Percentiles rank a stretch among this genome's conserved stretches.
These are phyloP conservation scores for Axea sp. DNA, from an alignment of 2,888 invertebrate genomes.

Conservation along the genomic window DNA sequence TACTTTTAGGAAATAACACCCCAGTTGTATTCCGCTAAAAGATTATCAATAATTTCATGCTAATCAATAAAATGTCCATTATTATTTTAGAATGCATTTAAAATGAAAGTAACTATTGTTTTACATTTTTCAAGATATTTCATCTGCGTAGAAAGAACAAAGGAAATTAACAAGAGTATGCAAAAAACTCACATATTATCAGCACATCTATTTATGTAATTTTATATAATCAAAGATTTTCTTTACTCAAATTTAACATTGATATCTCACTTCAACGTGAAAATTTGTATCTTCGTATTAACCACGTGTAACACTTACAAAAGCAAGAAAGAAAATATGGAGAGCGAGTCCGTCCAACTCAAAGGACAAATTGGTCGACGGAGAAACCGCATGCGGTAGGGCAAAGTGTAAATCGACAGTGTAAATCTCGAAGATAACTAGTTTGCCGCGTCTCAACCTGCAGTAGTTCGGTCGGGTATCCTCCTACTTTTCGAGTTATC, in stretches of 20 bases:
- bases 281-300: too few relatives aligned
- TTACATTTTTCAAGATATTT: too few relatives aligned
- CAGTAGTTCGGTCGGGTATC: slow-evolving; percentile 67
- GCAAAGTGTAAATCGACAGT: slow-evolving; percentile 63
- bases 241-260: too few relatives aligned
- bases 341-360: slow-evolving; percentile 7
- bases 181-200: too few relatives aligned
- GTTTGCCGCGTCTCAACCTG: slow-evolving; percentile 59
- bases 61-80: slow-evolving; percentile 16
- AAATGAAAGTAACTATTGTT: too few relatives aligned
- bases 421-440: slow-evolving; percentile 67
- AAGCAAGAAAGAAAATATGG: slow-evolving; percentile 14
- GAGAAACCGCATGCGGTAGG: slow-evolving; percentile 57
- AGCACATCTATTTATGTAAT: too few relatives aligned
- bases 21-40: slow-evolving; percentile 25
- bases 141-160: slow-evolving; percentile 6
- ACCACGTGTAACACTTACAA: too few relatives aligned
- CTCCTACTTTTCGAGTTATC: slow-evolving; percentile 79
- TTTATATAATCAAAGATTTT: too few relatives aligned
- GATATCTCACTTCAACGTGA: too few relatives aligned
- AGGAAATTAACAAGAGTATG: too few relatives aligned
- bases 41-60: slow-evolving; percentile 21
- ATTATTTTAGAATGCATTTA: too few relatives aligned
- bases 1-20: slow-evolving; percentile 27
- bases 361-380: slow-evolving; percentile 56